Conservation (phyloP, 2,113 vertebrate genomes). For the Lagopus leucura region DNA sequence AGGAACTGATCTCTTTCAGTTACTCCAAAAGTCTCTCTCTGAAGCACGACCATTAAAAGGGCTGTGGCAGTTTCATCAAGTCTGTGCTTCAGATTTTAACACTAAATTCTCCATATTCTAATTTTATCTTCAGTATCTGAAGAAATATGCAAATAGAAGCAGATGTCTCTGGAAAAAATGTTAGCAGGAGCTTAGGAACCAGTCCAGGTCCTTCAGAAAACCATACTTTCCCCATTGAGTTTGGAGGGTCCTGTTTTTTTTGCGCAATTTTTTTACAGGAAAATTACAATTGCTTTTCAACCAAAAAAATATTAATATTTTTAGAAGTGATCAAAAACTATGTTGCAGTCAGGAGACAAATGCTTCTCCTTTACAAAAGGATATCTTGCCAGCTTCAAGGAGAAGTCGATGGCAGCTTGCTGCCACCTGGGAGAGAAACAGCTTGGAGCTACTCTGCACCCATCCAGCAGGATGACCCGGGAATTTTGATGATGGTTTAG, state of each 20-base stretch:
- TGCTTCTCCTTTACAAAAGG: neutral
- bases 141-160: neutral
- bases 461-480: neutral
- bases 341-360: neutral
- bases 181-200: neutral
- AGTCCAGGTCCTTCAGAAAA: neutral
- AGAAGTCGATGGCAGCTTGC: rapidly evolving
- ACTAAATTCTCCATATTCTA: neutral
- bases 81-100: neutral
- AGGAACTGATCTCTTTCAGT: neutral
- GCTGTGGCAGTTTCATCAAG: neutral
- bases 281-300: rapidly evolving
- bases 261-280: neutral
- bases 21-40: neutral
- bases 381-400: neutral
- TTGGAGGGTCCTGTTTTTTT: neutral
- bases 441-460: neutral
- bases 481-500: neutral
- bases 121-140: conserved; percentile 5
- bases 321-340: neutral
- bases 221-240: neutral
- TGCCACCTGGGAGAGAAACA: neutral
- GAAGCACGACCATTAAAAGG: neutral
- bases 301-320: neutral
- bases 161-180: neutral